phyloP scores from a whole-genome alignment of 2,113 vertebrate genomes.

The Varanus salvator region DNA sequence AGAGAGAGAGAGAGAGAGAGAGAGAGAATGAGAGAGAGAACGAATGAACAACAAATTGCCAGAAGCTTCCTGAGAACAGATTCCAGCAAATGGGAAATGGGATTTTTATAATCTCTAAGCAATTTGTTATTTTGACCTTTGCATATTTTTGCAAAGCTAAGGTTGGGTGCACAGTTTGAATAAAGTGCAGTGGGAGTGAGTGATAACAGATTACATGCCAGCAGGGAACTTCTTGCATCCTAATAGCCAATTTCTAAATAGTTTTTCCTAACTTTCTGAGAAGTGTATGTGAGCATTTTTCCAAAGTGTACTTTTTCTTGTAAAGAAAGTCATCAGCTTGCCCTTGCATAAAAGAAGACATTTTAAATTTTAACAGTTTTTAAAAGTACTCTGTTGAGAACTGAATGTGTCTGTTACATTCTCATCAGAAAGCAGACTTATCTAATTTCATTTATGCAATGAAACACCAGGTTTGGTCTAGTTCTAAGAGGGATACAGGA shows the following conservation, averaged over 20 bases:
- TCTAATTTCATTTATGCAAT: not conserved
- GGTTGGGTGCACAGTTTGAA: slow-evolving; percentile 10
- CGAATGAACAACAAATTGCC: no score
- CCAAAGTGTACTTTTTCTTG: not conserved
- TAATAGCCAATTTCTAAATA: not conserved
- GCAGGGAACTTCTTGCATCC: not conserved
- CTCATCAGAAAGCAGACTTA: not conserved
- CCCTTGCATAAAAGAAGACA: not conserved
- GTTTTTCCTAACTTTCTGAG: not conserved
- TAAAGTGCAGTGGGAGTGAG: not conserved
- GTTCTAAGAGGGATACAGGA: not conserved
- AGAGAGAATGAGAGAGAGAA: no score
- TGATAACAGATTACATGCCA: not conserved
- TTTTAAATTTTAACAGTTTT: not conserved
- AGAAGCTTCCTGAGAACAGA: not conserved
- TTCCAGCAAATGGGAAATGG: not conserved
- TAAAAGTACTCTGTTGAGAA: not conserved
- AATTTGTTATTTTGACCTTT: slow-evolving; percentile 31
- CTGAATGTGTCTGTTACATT: not conserved
- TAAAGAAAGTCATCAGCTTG: not conserved
- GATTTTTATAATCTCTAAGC: slow-evolving; percentile 22
- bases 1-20: no score
- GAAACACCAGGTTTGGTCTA: not conserved
- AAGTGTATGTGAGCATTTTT: not conserved
- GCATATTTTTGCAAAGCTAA: slow-evolving; percentile 18